Conservation (phyloP, 2,113 vertebrate genomes). For the Tricholaema leucomelas region DNA sequence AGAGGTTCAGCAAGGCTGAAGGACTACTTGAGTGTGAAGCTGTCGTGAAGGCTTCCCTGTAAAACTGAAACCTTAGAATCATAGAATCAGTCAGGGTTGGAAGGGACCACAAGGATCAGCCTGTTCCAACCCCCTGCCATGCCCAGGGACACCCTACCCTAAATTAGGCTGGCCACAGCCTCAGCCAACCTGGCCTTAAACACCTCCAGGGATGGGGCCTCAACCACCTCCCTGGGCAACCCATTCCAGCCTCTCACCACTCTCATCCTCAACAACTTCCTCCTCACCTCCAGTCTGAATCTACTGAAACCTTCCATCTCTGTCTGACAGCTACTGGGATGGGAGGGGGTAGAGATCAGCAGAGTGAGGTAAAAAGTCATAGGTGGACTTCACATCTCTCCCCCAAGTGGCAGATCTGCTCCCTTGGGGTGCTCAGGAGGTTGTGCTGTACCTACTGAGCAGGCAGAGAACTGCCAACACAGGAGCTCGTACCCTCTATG, state of each 20-base stretch:
- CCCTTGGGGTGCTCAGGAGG: background rate
- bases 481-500: constrained; percentile 27
- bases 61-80: background rate
- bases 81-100: too few relatives aligned
- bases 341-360: background rate
- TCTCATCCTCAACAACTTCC: too few relatives aligned
- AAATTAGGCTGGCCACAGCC: too few relatives aligned
- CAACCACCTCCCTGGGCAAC: too few relatives aligned
- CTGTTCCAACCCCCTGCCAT: too few relatives aligned
- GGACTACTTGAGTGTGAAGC: background rate
- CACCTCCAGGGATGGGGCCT: too few relatives aligned
- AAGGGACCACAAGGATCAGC: too few relatives aligned
- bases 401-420: background rate
- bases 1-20: background rate
- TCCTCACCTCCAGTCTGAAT: too few relatives aligned
- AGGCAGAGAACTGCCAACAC: background rate
- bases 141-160: too few relatives aligned
- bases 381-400: accelerated
- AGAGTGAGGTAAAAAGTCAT: background rate
- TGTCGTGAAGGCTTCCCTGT: accelerated
- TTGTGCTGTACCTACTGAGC: background rate
- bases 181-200: too few relatives aligned
- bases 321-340: background rate
- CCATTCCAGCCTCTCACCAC: too few relatives aligned
- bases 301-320: background rate